Percentiles rank a stretch among this genome's conserved stretches.
Evolutionary conservation across 2,113 vertebrate genomes (phyloP).

Genomic region (Myodes glareolus): DNA sequence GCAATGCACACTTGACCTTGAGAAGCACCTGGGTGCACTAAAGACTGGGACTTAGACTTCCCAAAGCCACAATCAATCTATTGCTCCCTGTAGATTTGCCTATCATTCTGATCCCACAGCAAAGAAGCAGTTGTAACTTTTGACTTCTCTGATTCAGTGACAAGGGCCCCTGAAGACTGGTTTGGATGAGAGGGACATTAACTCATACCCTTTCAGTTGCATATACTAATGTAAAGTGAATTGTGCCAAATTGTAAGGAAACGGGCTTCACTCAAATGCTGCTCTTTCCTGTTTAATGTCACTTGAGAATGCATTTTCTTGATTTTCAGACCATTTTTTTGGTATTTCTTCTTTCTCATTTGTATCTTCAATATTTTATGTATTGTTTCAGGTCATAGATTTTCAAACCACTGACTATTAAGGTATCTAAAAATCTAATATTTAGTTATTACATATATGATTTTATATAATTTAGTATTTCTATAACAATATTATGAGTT

Average conservation of each 20-base stretch:
- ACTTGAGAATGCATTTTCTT: background rate
- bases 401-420: constrained; percentile 33
- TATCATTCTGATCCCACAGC: background rate
- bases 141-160: constrained; percentile 53
- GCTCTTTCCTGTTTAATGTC: background rate
- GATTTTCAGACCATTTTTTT: background rate
- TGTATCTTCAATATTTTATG: background rate
- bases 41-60: background rate
- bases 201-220: background rate
- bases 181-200: constrained; percentile 26
- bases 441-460: background rate
- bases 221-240: constrained; percentile 56
- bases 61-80: constrained; percentile 57
- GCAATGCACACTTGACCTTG: constrained; percentile 42
- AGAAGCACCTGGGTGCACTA: constrained; percentile 54
- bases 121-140: constrained; percentile 43
- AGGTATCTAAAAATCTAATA: background rate
- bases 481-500: background rate
- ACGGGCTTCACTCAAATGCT: background rate
- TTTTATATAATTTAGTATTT: constrained; percentile 31
- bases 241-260: constrained; percentile 40
- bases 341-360: background rate
- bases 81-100: constrained; percentile 6
- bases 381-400: background rate
- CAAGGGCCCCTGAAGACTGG: constrained; percentile 43